Percentiles rank a stretch among this genome's conserved stretches.
These are phyloP conservation scores for Lasiurus borealis DNA, from an alignment of 2,113 vertebrate genomes.

Conservation along the genomic window DNA sequence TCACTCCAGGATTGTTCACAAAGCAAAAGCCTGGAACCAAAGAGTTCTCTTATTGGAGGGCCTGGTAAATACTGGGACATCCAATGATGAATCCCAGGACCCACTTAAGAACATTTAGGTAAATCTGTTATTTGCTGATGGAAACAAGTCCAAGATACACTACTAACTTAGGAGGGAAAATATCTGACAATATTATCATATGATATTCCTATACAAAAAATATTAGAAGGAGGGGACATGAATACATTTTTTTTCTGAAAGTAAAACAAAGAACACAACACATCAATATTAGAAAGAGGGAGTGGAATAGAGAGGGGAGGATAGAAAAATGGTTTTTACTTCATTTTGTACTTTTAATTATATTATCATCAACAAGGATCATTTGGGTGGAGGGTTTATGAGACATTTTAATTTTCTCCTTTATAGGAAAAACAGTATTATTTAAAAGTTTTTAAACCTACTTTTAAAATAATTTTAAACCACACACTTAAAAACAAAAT, in stretches of 20 bases:
- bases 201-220: not conserved
- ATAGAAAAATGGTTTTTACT: not conserved
- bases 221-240: not conserved
- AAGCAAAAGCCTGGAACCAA: not conserved
- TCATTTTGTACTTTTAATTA: not conserved
- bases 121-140: not conserved
- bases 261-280: not conserved
- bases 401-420: not conserved
- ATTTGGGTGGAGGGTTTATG: not conserved
- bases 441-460: not conserved
- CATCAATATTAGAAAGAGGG: not conserved
- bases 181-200: not conserved
- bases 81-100: not conserved
- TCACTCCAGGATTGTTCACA: not conserved
- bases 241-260: not conserved
- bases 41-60: not conserved
- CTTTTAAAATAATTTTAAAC: slow-evolving; percentile 26
- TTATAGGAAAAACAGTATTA: slow-evolving; percentile 11
- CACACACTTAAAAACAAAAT: slow-evolving; percentile 19
- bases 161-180: not conserved
- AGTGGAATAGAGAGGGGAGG: not conserved
- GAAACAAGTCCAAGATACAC: not conserved
- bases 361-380: not conserved
- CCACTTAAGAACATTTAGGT: not conserved
- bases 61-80: not conserved